Evolutionary conservation across 2,888 invertebrate genomes (phyloP).

Genomic region (Protophormia terraenovae): DNA sequence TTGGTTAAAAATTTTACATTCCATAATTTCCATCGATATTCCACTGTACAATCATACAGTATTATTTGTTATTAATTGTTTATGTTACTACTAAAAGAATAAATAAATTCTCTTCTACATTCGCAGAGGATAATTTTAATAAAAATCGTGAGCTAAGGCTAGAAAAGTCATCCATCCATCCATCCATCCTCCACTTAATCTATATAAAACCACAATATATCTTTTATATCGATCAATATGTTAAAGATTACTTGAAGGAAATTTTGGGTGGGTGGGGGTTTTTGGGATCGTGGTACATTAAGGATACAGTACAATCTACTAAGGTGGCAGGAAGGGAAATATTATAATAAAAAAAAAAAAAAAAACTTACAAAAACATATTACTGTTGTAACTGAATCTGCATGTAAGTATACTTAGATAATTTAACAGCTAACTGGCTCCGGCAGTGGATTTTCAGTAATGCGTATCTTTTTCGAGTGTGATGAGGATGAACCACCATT

Average conservation of each 20-base stretch:
- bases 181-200: neutral
- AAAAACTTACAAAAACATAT: neutral
- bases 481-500: conserved; percentile 61
- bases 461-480: conserved; percentile 80
- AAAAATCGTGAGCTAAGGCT: neutral
- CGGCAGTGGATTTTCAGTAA: conserved; percentile 81
- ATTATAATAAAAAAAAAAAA: neutral
- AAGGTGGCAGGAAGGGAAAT: neutral
- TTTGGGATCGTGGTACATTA: conserved; percentile 10
- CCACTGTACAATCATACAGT: no score
- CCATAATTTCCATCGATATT: no score
- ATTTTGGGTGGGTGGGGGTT: neutral
- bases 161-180: neutral
- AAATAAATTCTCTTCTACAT: no score
- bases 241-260: neutral
- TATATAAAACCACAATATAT: conserved; percentile 4
- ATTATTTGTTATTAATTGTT: no score
- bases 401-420: neutral
- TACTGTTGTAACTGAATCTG: neutral
- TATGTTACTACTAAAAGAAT: no score
- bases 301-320: neutral
- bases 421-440: conserved; percentile 80
- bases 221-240: neutral
- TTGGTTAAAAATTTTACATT: no score
- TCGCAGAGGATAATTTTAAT: no score